These are phyloP conservation scores for Hirtodrosophila confusa DNA, from an alignment of 2,888 invertebrate species.

Conservation along the genomic window DNA sequence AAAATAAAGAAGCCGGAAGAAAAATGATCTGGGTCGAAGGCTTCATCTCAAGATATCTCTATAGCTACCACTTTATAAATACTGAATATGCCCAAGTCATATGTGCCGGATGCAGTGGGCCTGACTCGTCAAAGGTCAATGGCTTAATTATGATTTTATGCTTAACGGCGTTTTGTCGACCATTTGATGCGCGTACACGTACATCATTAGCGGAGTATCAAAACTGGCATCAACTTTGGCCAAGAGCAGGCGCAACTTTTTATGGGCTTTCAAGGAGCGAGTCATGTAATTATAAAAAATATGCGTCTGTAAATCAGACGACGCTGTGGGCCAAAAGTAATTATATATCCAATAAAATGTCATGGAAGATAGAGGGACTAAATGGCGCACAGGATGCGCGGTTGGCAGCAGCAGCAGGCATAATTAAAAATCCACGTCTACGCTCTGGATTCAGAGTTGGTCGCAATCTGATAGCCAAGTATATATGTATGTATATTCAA, in stretches of 20 bases:
- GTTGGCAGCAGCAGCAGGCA: constrained; percentile 24
- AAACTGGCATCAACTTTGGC: constrained; percentile 46
- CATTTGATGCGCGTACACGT: constrained; percentile 53
- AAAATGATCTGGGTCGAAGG: too few relatives aligned
- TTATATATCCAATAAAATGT: constrained; percentile 77
- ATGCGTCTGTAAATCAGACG: constrained; percentile 55
- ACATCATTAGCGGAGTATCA: constrained; percentile 67
- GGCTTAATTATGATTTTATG: constrained; percentile 50
- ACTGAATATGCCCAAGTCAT: too few relatives aligned
- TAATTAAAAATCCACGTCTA: constrained; percentile 62
- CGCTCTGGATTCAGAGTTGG: too few relatives aligned
- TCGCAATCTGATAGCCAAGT: constrained; percentile 28
- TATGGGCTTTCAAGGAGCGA: constrained; percentile 27
- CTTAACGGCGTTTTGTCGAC: constrained; percentile 36
- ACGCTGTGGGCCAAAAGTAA: constrained; percentile 58
- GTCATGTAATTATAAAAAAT: constrained; percentile 72
- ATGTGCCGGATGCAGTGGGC: too few relatives aligned
- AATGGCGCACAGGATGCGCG: constrained; percentile 23
- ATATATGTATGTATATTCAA: constrained; percentile 35
- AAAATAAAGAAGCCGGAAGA: too few relatives aligned
- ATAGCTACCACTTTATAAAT: background rate
- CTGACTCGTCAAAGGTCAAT: constrained; percentile 51
- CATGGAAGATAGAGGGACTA: constrained; percentile 42
- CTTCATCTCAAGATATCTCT: too few relatives aligned
- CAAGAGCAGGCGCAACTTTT: constrained; percentile 36